Conservation (phyloP, 35 echinoderm and acorn worm genomes). For the Ophiothrix spiculata region DNA sequence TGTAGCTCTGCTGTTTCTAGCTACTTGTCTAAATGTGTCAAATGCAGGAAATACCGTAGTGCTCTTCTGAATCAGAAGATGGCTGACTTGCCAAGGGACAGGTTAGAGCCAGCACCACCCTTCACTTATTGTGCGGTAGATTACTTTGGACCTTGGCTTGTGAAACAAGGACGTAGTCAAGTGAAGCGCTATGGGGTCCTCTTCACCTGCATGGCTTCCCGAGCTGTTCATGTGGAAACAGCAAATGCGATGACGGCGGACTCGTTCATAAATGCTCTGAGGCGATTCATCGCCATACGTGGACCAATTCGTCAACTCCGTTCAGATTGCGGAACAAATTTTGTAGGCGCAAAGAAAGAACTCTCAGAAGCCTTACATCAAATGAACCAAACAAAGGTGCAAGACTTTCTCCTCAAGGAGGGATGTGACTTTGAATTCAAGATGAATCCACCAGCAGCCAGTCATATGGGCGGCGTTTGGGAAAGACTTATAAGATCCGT, state of each 20-base stretch:
- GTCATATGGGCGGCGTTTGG: slow-evolving; percentile 60
- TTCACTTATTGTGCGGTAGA: slow-evolving; percentile 76
- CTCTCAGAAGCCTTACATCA: slow-evolving; percentile 44
- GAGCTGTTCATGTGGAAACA: slow-evolving; percentile 69
- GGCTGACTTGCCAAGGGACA: slow-evolving; percentile 51
- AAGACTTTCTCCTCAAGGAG: slow-evolving; percentile 21
- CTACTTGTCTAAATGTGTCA: slow-evolving; percentile 2
- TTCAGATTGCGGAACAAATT: slow-evolving; percentile 57
- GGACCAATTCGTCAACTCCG: slow-evolving; percentile 60
- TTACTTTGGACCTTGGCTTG: slow-evolving; percentile 62
- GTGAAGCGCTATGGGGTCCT: slow-evolving; percentile 72
- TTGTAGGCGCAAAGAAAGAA: slow-evolving; percentile 52
- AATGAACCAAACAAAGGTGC: slow-evolving; percentile 36
- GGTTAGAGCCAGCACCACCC: slow-evolving; percentile 31
- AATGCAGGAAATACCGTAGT: slow-evolving; percentile 30
- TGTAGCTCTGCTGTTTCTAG: not conserved
- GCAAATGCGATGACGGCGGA: slow-evolving; percentile 23
- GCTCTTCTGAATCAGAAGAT: slow-evolving; percentile 53
- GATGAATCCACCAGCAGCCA: slow-evolving; percentile 40
- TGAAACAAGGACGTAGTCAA: slow-evolving; percentile 45
- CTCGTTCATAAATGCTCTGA: slow-evolving; percentile 65
- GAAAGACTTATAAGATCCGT: slow-evolving; percentile 42
- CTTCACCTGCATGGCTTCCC: slow-evolving; percentile 63
- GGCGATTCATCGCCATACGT: slow-evolving; percentile 59
- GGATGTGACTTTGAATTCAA: slow-evolving; percentile 52